phyloP scores from a whole-genome alignment of 2,797 vertebrate species.

The Lithobates sylvaticus region DNA sequence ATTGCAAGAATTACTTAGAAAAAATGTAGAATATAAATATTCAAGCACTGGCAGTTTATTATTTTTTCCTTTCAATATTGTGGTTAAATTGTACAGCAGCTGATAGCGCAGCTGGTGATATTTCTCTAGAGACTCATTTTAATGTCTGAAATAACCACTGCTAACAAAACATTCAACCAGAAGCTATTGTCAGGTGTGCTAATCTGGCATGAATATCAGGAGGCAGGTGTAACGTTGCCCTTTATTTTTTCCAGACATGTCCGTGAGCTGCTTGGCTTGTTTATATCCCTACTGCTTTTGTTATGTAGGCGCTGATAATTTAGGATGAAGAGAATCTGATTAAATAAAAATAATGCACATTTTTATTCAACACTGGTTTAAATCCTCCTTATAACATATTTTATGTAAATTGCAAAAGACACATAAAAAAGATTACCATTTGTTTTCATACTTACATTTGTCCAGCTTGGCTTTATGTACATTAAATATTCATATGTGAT shows the following conservation, averaged over 20 bases:
- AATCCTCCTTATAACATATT: neutral
- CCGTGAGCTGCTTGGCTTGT: neutral
- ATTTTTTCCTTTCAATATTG: constrained; percentile 21
- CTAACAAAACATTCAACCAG: constrained; percentile 38
- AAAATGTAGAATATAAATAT: neutral
- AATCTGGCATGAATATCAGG: constrained; percentile 22
- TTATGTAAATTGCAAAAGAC: neutral
- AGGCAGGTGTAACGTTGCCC: constrained; percentile 8
- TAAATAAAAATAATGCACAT: neutral
- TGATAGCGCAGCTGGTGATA: constrained; percentile 44
- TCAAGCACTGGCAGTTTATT: constrained; percentile 13
- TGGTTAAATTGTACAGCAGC: constrained; percentile 35
- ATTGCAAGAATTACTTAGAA: neutral
- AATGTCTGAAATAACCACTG: constrained; percentile 38
- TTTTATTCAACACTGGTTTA: neutral
- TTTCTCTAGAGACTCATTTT: constrained; percentile 41
- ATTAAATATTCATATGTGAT: too few species aligned
- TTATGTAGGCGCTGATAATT: neutral
- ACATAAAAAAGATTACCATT: neutral
- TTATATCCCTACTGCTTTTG: neutral
- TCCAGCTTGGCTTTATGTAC: too few species aligned
- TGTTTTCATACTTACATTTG: too few species aligned
- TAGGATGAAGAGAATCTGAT: neutral
- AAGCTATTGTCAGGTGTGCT: constrained; percentile 25
- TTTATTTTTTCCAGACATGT: constrained; percentile 2